Percentiles rank a stretch among this genome's conserved stretches.
phyloP scores from a whole-genome alignment of 2,797 vertebrate species.

The Sphenopsis melanotis region DNA sequence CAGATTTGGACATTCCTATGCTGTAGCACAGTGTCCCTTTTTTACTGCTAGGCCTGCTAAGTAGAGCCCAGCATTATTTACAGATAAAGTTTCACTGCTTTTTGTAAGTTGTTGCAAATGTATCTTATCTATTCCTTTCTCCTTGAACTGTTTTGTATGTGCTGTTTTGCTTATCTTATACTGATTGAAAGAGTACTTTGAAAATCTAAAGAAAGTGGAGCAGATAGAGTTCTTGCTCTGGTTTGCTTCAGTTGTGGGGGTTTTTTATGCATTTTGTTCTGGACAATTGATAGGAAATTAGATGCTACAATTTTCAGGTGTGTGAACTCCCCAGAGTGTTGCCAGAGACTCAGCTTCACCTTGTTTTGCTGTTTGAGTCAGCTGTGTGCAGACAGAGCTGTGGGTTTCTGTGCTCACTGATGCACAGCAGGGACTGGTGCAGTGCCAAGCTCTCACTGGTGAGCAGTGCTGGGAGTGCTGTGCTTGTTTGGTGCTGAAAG shows the following conservation, averaged over 20 bases:
- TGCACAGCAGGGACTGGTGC: fast-evolving
- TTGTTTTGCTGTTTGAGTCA: not conserved
- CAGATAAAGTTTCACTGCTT: not conserved
- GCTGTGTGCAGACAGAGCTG: not conserved
- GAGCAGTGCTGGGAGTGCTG: not conserved
- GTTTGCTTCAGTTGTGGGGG: not conserved
- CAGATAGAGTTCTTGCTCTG: not conserved
- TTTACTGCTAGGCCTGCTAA: not conserved
- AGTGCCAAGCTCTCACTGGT: fast-evolving
- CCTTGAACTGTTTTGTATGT: not conserved
- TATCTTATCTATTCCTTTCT: not conserved
- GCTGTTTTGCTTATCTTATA: not conserved
- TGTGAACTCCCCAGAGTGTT: not conserved
- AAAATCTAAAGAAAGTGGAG: not conserved
- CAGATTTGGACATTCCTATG: not conserved
- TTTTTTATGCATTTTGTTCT: not conserved
- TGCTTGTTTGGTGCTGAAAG: not conserved
- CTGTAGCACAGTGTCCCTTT: not conserved
- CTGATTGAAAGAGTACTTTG: not conserved
- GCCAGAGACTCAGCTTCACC: fast-evolving
- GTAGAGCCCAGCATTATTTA: not conserved
- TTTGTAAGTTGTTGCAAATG: not conserved
- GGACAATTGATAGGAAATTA: not conserved
- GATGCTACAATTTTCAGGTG: not conserved
- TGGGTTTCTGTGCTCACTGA: not conserved